Conservation (phyloP, 2,888 invertebrate species). For the Periphyllus acericola region DNA sequence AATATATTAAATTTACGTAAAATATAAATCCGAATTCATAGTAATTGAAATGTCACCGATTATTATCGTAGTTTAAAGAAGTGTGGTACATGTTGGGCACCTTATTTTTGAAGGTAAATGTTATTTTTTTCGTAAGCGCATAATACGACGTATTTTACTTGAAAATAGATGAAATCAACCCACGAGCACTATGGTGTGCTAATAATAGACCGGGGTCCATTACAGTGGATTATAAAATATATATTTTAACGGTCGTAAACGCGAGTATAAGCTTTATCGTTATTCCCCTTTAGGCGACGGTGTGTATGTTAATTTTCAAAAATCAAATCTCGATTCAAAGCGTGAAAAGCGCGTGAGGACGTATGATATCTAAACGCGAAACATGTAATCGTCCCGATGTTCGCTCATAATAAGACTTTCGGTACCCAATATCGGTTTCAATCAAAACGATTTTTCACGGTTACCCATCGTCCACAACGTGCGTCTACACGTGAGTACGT, state of each 20-base stretch:
- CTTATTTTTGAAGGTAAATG: too few relatives aligned
- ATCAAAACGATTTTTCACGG: conserved; percentile 38
- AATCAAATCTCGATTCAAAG: neutral
- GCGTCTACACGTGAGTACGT: neutral
- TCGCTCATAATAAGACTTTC: neutral
- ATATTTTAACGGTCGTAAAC: neutral
- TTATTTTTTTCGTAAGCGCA: too few relatives aligned
- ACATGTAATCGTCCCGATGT: neutral
- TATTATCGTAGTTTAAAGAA: too few relatives aligned
- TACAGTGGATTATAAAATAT: neutral
- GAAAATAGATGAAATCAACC: neutral
- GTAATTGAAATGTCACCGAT: too few relatives aligned
- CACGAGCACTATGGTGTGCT: neutral
- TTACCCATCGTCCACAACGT: neutral
- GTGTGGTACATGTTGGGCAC: too few relatives aligned
- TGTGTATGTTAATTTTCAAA: neutral
- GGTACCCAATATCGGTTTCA: neutral
- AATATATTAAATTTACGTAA: too few relatives aligned
- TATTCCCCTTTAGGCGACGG: neutral
- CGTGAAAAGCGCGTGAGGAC: neutral
- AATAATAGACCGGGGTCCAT: neutral
- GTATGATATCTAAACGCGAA: neutral
- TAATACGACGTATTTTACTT: too few relatives aligned
- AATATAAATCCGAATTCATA: too few relatives aligned
- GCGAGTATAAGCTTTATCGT: neutral